Evolutionary conservation across 2,113 vertebrate species (phyloP), one percentile per base, ranked within the genome.

Genomic region (Halichoeres trimaculatus): DNA sequence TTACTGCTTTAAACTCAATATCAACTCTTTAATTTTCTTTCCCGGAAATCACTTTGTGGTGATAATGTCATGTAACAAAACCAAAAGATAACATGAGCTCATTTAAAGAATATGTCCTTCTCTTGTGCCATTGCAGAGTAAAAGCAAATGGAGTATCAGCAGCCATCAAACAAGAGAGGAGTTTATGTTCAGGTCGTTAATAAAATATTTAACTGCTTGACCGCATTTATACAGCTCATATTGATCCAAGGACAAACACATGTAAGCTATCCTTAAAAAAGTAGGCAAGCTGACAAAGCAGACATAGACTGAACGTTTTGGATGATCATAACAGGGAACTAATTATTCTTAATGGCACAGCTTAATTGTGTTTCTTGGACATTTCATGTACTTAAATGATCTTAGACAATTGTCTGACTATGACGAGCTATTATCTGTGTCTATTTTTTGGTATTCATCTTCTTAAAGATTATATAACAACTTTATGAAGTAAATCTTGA

Each of bases 131-230:
- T 69, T 30, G 30, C 30, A 4, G 75, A 63, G 73, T 77, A 85
- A 67, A 74, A 70, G 85, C 77, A 58, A 38, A 60, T 48, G 48
- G 70, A 75, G 77, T 26, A 23, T 40, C 61, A 60, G 76, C 74
- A 68, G 76, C 51, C 40, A 36, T 53, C 84, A 80, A 78, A 87
- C 84, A 71, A 73, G 82, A 78, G 84, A 81, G 83, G 86, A 87
- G 83, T 88, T 87, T 84, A 89, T 84, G 85, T 91, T 84, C 88
- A 89, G 83, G 75, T 87, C 74, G 77, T 83, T 69, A 65, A 90
- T 91, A 83, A 91, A 91, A 91, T 90, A 90, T 90, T 90, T 76
- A 90, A 70, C 64, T 81, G 70, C 76, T 87, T 85, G 85, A 87
- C 81, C 83, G 90, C 85, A 16, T 88, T 89, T 80, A 75, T 89